Percentiles rank a stretch among this genome's conserved stretches.
These are phyloP conservation scores for Gallinago solitaria DNA, from an alignment of 2,797 vertebrate genomes.

Conservation along the genomic window DNA sequence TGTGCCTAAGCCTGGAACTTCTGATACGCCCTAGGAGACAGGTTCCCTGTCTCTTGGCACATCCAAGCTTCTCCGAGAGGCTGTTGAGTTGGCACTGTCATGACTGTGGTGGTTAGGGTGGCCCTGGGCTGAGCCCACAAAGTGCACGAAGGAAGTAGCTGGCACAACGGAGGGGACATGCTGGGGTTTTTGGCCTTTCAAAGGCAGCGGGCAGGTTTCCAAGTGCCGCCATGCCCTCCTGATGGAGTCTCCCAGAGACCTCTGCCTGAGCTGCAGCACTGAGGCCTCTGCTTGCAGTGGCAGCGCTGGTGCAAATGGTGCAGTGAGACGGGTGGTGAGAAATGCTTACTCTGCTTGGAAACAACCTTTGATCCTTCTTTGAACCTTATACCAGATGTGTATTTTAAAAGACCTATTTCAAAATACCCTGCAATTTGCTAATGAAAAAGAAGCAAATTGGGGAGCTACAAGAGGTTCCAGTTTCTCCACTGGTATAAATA, in stretches of 20 bases:
- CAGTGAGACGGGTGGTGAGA: background rate
- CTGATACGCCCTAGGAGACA: fast-evolving
- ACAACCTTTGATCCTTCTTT: background rate
- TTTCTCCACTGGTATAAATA: background rate
- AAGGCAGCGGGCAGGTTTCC: background rate
- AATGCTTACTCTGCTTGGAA: background rate
- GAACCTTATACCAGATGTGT: background rate
- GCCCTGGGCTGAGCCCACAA: background rate
- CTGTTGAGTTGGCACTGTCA: background rate
- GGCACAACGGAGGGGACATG: fast-evolving
- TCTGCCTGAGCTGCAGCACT: background rate
- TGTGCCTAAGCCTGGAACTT: background rate
- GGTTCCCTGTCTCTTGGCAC: background rate
- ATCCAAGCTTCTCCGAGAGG: background rate
- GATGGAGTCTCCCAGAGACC: fast-evolving
- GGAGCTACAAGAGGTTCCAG: background rate
- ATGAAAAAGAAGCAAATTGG: background rate
- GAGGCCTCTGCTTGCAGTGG: background rate
- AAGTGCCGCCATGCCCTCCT: fast-evolving
- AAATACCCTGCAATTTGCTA: background rate
- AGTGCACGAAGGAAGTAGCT: background rate
- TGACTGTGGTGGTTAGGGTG: background rate
- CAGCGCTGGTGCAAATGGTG: background rate
- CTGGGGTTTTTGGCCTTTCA: background rate
- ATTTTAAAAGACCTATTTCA: background rate